Evolutionary conservation across 2,888 invertebrate species (phyloP), one percentile per base, ranked within the genome.

Genomic region (Chirona hameri): DNA sequence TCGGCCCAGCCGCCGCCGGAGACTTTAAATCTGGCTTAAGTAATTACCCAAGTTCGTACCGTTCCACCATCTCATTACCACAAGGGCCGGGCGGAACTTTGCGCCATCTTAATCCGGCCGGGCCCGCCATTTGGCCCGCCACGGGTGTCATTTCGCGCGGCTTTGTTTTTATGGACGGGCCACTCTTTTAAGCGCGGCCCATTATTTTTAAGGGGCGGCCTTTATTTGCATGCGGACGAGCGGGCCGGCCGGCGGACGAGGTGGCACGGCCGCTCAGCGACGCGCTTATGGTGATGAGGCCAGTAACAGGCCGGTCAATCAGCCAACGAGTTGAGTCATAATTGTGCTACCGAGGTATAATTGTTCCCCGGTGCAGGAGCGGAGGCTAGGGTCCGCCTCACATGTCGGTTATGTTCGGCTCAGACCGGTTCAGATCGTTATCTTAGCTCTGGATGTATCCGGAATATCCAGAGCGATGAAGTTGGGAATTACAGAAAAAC

Each of bases 31-130:
- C 76, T 39, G 76, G 76, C 76, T 76, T 76, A 76, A 76, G 76
- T 76, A 76, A 76, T 76, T 76, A 76, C 76, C 76, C 76, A 76
- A 76, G 76, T 76, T 76, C 39, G 76, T 46, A 27, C 39, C 46
- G 76, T 46, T 46, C 39, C 76, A 76, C 76, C 76, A 76, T 76
- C 76, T 76, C 76, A 76, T 76, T 76, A 76, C 76, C 81, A 81
- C 48, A 55, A 83, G 83, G 83, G 84, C 82, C 52, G 80, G 82
- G 82, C 84, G 85, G 82, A 85, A 83, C 84, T 83, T 83, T 84
- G 82, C 84, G 83, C 82, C 76, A 76, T 76, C 76, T 76, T 76
- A 76, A 76, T 76, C 76, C 39, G 39, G 46, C 46, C 76, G 21
- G 46, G 15, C 21, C 46, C 3, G 76, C 76, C 76, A n/a, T 76